Base-by-base conservation (phyloP, 2,797 vertebrate genomes). In the Scolopax bukidnonensis region DNA sequence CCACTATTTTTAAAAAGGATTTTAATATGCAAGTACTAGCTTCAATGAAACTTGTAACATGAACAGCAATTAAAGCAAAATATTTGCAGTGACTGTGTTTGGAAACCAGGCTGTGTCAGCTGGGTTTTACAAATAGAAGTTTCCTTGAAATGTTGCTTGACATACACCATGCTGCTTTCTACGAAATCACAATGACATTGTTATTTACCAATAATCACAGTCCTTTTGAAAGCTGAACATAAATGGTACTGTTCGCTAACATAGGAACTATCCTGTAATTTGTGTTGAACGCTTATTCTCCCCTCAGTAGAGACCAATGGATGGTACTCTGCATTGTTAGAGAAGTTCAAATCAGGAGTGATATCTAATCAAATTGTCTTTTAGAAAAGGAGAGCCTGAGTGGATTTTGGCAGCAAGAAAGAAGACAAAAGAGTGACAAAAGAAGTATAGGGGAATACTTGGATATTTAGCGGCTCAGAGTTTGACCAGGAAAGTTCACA, bases 401-500 rank as follows among this genome's bases (percentile, higher is more conserved):
- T 41, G 67, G 27, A 54, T 48, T 47, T 65, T 16, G 45, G 38
- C 51, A 51, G 14, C 63, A 79, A 85, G 32, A 59, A 84, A 38
- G 27, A 60, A 15, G 30, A 23, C 43, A 84, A 33, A 4, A 10
- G 87, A 90, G 40, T 81, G 88, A 63, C 69, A 75, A 67, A 84
- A 70, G 23, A 89, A 32, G 6, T 59, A 48, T 41, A 47, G 57
- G 91, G 86, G 95, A 96, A 64, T 61, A 43, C 57, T 89, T 87
- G 83, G 79, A 64, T 73, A 18, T 91, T 67, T n/a, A 83, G 57
- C 85, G 36, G 40, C 64, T 92, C 64, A 88, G 87, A 69, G 74
- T 88, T 82, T 91, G 63, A 91, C 84, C 87, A 89, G 84, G 61
- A 87, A 94, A 81, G 36, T 84, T 86, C 65, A 57, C 45, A 12